phyloP scores from a whole-genome alignment of 1,140 invertebrate species.

The Bicyclus anynana region DNA sequence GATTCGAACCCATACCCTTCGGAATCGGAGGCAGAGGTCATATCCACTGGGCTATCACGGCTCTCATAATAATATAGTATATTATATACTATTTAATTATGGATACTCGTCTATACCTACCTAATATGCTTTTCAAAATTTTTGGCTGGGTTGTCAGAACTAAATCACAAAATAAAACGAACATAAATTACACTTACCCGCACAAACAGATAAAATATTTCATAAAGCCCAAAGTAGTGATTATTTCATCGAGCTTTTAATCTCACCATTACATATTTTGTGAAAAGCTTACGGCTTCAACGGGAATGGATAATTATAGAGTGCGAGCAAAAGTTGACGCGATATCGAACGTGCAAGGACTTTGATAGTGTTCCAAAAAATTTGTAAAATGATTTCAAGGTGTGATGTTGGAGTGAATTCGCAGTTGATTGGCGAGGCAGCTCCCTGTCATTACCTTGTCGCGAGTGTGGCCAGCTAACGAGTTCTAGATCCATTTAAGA shows the following conservation, averaged over 20 bases:
- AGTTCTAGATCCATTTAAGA: conserved; percentile 31
- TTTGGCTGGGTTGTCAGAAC: too few species aligned
- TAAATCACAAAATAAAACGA: too few species aligned
- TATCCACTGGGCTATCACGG: too few species aligned
- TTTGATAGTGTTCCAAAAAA: conserved; percentile 55
- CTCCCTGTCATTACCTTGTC: conserved; percentile 59
- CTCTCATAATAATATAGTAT: too few species aligned
- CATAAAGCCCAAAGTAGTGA: not conserved
- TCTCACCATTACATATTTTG: conserved; percentile 6
- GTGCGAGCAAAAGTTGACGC: conserved; percentile 35
- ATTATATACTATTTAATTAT: too few species aligned
- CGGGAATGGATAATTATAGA: conserved; percentile 44
- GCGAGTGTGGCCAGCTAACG: conserved; percentile 39
- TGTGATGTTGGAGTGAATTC: conserved; percentile 64
- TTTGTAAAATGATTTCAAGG: conserved; percentile 57
- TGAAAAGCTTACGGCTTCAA: conserved; percentile 16
- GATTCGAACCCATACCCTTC: too few species aligned
- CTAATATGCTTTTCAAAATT: too few species aligned
- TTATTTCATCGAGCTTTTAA: conserved; percentile 6
- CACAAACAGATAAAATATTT: not conserved
- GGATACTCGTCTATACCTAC: too few species aligned
- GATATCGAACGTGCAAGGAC: conserved; percentile 41
- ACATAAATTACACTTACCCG: too few species aligned
- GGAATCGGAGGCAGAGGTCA: too few species aligned
- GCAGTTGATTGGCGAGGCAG: conserved; percentile 51